These are phyloP conservation scores for Neomonachus schauinslandi DNA, from an alignment of 2,113 vertebrate genomes.

Conservation along the genomic window DNA sequence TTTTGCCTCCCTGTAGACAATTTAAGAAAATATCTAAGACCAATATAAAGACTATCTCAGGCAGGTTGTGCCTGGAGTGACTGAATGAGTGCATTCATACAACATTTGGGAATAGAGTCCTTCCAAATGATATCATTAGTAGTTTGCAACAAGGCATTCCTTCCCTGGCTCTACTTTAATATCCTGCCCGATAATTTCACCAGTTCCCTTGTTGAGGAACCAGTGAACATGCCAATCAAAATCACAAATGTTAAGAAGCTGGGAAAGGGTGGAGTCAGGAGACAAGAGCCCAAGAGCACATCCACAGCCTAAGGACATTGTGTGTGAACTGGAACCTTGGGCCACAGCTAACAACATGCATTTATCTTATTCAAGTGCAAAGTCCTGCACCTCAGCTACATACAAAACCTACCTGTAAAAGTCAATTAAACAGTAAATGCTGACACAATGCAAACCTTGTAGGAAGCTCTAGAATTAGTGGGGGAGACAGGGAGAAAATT, in stretches of 20 bases:
- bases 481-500: background rate
- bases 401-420: background rate
- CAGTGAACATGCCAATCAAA: background rate
- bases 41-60: background rate
- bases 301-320: background rate
- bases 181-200: background rate
- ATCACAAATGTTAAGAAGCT: background rate
- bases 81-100: background rate
- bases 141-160: background rate
- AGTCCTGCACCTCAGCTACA: background rate
- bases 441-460: background rate
- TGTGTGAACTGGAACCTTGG: background rate
- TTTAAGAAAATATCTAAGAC: background rate
- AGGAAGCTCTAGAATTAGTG: background rate
- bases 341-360: background rate
- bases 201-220: background rate
- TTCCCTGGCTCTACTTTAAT: background rate
- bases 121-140: background rate
- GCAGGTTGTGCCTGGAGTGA: background rate
- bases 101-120: background rate
- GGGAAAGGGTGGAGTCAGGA: background rate
- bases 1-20: background rate
- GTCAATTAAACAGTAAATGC: background rate
- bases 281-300: background rate
- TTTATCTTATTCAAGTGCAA: background rate